Evolutionary conservation across 2,888 invertebrate species (phyloP), one percentile per base, ranked within the genome.

Genomic region (Plemyria rubiginata): DNA sequence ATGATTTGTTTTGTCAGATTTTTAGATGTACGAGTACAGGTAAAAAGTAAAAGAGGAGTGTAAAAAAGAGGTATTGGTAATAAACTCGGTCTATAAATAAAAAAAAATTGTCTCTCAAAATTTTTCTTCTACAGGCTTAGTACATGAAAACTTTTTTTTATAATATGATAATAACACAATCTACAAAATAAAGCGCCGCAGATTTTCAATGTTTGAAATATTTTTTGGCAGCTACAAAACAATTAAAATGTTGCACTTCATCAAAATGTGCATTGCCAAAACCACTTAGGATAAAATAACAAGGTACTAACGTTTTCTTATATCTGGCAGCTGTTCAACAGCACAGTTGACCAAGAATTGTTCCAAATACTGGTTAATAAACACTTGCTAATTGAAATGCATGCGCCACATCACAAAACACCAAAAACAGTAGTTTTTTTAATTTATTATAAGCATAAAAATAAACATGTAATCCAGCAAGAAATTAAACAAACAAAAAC

Each of bases 261-360:
- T 46, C 13, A 40, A 38, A 52, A 29, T 49, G 16, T 7, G n/a
- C n/a, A 29, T n/a, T 41, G 50, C 28, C 22, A 45, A 51, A 60
- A 54, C 45, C 32, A 28, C 11, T 45, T n/a, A 43, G 16, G 9
- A 41, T 40, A 52, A 36, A 51, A 50, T 46, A 55, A 46, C 48
- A 48, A 48, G 43, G 46, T 63, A 63, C 63, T 63, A 32, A 63
- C 62, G 46, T 48, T 52, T 55, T 54, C 62, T 43, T 51, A 38
- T 32, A 36, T 55, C 46, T 59, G 63, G 59, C 63, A 52, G 48
- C 52, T 0, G 32, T 48, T 55, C 59, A 63, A 55, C 16, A n/a
- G 12, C 28, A 32, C 54, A 22, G n/a, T 11, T 22, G 45, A 43
- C 50, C 50, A 15, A 13, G n/a, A 52, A 52, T 41, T 63, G 46